A percentile compares a stretch with the other conserved stretches of the same genome.
Evolutionary conservation across 92 coral and sea anemone species (phyloP).

Genomic region (Siderastrea radians): DNA sequence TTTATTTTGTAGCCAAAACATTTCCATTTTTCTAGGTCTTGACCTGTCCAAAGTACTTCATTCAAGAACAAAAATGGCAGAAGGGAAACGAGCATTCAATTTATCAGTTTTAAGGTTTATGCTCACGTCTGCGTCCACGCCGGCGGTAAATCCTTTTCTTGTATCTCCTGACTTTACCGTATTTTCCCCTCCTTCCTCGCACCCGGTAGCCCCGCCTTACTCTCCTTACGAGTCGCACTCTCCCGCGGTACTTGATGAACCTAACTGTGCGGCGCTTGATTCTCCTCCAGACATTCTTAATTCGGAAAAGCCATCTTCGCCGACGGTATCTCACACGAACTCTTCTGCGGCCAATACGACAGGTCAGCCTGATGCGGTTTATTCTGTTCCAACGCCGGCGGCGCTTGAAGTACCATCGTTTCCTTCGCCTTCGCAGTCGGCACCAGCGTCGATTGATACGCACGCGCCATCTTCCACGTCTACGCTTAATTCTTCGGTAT

Average conservation of each 20-base stretch:
- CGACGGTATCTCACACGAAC: not conserved
- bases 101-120: not conserved
- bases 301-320: not conserved
- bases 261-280: not conserved
- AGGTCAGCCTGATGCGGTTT: constrained; percentile 30
- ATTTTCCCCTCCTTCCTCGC: not conserved
- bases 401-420: not conserved
- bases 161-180: constrained; percentile 17
- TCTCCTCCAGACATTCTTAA: not conserved
- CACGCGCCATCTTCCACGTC: not conserved
- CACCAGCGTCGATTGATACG: constrained; percentile 15
- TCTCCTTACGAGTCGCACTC: not conserved
- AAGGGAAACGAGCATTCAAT: not conserved
- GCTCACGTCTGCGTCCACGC: constrained; percentile 5
- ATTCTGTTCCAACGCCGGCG: constrained; percentile 1
- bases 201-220: constrained; percentile 19
- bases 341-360: constrained; percentile 15
- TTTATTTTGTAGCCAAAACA: no score
- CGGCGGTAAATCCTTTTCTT: constrained; percentile 6
- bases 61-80: no score
- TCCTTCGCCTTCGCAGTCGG: not conserved
- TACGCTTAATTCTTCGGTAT: constrained; percentile 9
- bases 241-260: constrained; percentile 1
- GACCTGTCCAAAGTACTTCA: no score
- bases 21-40: no score